Percentiles rank a stretch among this genome's conserved stretches.
Evolutionary conservation across 2,797 vertebrate species (phyloP).

Genomic region (Simalia tracyae): DNA sequence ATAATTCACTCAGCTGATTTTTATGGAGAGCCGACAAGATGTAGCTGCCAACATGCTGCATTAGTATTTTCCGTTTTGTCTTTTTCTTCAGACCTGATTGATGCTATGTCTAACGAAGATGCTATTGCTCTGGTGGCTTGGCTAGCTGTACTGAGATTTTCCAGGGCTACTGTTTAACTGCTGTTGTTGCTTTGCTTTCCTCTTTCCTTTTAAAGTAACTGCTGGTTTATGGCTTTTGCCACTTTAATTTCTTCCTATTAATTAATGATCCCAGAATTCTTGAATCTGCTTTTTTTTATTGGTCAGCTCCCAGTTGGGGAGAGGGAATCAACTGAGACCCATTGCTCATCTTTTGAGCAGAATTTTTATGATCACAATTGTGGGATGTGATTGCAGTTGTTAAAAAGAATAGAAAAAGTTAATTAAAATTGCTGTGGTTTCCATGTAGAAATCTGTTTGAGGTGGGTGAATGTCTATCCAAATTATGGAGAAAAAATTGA

Average conservation of each 20-base stretch:
- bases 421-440: not conserved
- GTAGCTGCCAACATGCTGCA: not conserved
- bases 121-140: no score
- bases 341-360: not conserved
- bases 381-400: not conserved
- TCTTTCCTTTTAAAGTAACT: not conserved
- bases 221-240: not conserved
- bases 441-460: not conserved
- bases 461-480: not conserved
- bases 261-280: not conserved
- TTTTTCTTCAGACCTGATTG: not conserved
- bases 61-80: not conserved
- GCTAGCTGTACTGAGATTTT: not conserved
- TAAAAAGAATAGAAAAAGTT: not conserved
- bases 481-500: not conserved
- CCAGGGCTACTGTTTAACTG: not conserved
- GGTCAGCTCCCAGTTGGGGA: no score
- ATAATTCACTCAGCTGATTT: not conserved
- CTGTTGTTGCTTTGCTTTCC: not conserved
- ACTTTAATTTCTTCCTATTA: not conserved
- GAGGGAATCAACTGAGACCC: not conserved
- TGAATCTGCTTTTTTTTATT: not conserved
- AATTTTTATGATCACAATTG: not conserved
- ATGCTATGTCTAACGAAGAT: not conserved
- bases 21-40: not conserved